Evolutionary conservation across 2,888 invertebrate species (phyloP), one percentile per base, ranked within the genome.

Genomic region (Theodoxus fluviatilis): DNA sequence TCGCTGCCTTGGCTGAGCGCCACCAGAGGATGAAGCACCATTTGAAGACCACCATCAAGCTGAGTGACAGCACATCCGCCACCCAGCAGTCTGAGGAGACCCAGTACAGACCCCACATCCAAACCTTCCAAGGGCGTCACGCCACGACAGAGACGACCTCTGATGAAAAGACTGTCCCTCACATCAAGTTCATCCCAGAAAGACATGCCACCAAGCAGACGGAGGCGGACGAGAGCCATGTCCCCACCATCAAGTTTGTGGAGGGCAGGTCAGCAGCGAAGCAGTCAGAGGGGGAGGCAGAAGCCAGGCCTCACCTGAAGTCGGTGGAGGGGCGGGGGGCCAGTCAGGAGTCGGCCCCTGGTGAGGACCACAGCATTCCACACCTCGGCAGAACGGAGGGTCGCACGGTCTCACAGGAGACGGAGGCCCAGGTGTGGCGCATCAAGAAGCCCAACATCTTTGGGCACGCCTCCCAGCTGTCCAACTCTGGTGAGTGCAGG

Each of bases 391-490:
- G 31, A 77, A 57, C 67, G 37, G 37, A 37, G 9, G 73, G 72
- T 7, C 69, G 72, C 64, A 71, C 76, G 38, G 33, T 73, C 25
- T 55, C 70, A 25, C 70, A 66, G 15, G 79, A 82, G 65, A 74
- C 78, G 0, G 67, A 74, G 59, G 65, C 67, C 18, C 25, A 65
- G 38, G 68, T 57, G 1, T 79, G 79, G 80, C 75, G 76, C 40
- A 73, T 83, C 15, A 81, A 82, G 69, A 77, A 77, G 47, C 72
- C 74, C 31, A 80, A 75, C 72, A 35, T 80, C 18, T 81, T 77
- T 74, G 85, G 85, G 6, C 84, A 85, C 70, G 78, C 79, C 1
- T 83, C 84, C 18, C 75, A 85, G 57, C 68, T 81, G 52, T 83
- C 83, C 12, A 69, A 65, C n/a, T 28, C 68, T 25, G 69, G 71